These are phyloP conservation scores for Sander vitreus DNA, from an alignment of 2,113 vertebrate species.

Conservation along the genomic window DNA sequence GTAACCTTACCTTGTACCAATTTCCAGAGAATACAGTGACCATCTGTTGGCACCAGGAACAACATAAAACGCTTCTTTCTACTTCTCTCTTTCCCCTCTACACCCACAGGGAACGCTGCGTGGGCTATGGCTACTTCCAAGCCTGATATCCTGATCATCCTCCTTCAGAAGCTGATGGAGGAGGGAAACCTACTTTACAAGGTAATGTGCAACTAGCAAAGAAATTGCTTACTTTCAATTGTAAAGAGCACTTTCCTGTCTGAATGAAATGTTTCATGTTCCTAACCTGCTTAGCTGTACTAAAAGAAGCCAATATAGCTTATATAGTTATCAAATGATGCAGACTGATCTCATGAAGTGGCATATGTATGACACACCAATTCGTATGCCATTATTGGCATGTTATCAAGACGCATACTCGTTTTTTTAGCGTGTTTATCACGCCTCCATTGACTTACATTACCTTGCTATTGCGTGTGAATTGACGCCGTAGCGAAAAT, in stretches of 20 bases:
- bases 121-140: conserved; percentile 99
- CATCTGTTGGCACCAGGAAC: not conserved
- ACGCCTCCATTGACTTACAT: too few species aligned
- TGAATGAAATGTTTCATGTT: conserved; percentile 15
- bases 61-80: conserved; percentile 17
- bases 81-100: not conserved
- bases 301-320: not conserved
- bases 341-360: too few species aligned
- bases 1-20: conserved; percentile 85
- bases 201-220: conserved; percentile 77
- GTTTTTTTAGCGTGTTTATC: too few species aligned
- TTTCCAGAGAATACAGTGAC: conserved; percentile 69
- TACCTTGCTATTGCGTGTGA: too few species aligned
- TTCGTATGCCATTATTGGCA: too few species aligned
- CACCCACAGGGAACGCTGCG: conserved; percentile 93
- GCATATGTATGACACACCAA: too few species aligned
- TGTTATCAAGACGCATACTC: too few species aligned
- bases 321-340: not conserved
- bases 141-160: conserved; percentile 97
- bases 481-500: too few species aligned
- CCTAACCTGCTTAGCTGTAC: not conserved
- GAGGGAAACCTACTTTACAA: conserved; percentile 97
- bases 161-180: conserved; percentile 99
- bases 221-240: not conserved
- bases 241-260: not conserved